These are phyloP conservation scores for Sesamia inferens DNA, from an alignment of 2,888 invertebrate genomes.

Conservation along the genomic window DNA sequence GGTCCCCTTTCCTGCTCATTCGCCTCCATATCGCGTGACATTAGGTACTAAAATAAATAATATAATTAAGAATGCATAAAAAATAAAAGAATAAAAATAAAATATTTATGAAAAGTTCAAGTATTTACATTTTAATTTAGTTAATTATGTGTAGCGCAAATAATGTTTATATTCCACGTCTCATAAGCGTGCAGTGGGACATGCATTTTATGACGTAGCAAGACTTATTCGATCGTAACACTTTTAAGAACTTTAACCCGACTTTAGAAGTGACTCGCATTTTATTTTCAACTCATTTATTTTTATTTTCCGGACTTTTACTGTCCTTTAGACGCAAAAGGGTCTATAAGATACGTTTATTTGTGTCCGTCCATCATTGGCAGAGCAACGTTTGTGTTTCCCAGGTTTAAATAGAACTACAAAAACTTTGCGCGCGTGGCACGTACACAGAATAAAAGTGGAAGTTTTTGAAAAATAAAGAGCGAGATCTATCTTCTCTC, in stretches of 20 bases:
- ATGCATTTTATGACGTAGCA: constrained; percentile 36
- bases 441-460: background rate
- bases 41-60: too few relatives aligned
- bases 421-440: background rate
- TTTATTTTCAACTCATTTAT: constrained; percentile 37
- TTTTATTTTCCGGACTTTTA: constrained; percentile 47
- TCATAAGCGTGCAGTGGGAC: too few relatives aligned
- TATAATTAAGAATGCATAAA: too few relatives aligned
- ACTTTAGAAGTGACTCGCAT: constrained; percentile 28
- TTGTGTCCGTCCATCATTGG: background rate
- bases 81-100: too few relatives aligned
- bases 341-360: constrained; percentile 25
- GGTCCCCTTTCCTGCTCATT: too few relatives aligned
- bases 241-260: constrained; percentile 41
- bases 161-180: constrained; percentile 27
- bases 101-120: background rate
- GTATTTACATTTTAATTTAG: background rate
- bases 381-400: background rate
- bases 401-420: background rate
- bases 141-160: background rate
- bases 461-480: background rate
- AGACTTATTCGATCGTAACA: constrained; percentile 41
- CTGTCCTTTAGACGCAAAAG: constrained; percentile 12
- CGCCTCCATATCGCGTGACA: too few relatives aligned
- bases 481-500: background rate